A percentile compares a stretch with the other conserved stretches of the same genome.
phyloP scores from a whole-genome alignment of 2,797 vertebrate genomes.

The Pyrocephalus nanus region DNA sequence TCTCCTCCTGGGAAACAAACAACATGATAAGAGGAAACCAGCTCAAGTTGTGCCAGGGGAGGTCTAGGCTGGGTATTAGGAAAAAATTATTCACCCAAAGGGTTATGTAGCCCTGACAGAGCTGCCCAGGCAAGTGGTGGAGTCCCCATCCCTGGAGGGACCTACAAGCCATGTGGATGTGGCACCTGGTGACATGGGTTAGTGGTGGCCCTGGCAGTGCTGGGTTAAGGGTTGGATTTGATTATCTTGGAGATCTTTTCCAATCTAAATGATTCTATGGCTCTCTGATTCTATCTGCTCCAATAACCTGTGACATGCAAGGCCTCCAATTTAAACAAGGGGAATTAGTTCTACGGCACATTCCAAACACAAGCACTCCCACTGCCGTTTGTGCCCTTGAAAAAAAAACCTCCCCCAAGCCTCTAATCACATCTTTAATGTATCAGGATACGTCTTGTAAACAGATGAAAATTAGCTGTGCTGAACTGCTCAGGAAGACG shows the following conservation, averaged over 20 bases:
- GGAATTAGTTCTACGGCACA: fast-evolving
- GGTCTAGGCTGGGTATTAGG: neutral
- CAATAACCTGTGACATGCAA: neutral
- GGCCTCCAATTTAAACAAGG: neutral
- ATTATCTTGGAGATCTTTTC: neutral
- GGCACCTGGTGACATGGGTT: neutral
- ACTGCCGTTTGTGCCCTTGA: neutral
- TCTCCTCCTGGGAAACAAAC: neutral
- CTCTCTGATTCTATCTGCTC: neutral
- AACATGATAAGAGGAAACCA: neutral
- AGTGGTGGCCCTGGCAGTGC: neutral
- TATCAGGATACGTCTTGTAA: neutral
- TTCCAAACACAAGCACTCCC: neutral
- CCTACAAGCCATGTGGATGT: neutral
- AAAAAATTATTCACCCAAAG: neutral
- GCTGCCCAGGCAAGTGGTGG: neutral
- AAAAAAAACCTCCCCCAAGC: neutral
- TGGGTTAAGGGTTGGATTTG: fast-evolving
- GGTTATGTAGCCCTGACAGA: neutral
- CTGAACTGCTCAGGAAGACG: neutral
- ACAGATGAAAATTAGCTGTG: neutral
- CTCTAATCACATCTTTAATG: neutral
- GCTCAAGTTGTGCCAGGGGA: neutral
- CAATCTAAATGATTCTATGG: too few species aligned
- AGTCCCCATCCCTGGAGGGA: neutral